Conservation (phyloP, 2,888 invertebrate genomes). For the Noctua pronuba region DNA sequence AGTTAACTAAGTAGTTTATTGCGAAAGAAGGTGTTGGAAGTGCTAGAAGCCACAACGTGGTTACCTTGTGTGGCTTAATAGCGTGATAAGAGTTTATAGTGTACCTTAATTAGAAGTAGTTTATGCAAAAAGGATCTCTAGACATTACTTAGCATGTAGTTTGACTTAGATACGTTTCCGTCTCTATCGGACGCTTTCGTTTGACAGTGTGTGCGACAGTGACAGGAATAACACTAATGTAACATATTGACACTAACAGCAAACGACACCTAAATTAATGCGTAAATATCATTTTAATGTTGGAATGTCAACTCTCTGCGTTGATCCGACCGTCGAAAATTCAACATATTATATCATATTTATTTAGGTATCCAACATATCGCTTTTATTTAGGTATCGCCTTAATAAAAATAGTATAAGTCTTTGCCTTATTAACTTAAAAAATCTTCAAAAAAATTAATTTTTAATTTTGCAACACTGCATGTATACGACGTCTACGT, state of each 20-base stretch:
- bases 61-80: slow-evolving; percentile 15
- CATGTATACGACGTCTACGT: no score
- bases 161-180: not conserved
- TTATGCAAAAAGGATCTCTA: not conserved
- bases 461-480: no score
- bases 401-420: not conserved
- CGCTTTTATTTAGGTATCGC: not conserved
- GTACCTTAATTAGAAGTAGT: slow-evolving; percentile 6
- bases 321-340: not conserved
- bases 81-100: slow-evolving; percentile 29
- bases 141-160: not conserved
- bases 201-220: not conserved
- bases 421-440: not conserved
- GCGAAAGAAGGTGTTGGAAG: slow-evolving; percentile 22
- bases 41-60: slow-evolving; percentile 12
- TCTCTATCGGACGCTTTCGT: not conserved
- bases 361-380: no score
- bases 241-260: not conserved
- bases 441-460: no score
- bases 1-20: slow-evolving; percentile 31
- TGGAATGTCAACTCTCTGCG: not conserved
- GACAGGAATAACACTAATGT: not conserved
- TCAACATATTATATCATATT: no score
- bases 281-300: not conserved
- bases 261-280: not conserved